Conservation (phyloP, 2,113 vertebrate genomes). For the Tinamus guttatus region DNA sequence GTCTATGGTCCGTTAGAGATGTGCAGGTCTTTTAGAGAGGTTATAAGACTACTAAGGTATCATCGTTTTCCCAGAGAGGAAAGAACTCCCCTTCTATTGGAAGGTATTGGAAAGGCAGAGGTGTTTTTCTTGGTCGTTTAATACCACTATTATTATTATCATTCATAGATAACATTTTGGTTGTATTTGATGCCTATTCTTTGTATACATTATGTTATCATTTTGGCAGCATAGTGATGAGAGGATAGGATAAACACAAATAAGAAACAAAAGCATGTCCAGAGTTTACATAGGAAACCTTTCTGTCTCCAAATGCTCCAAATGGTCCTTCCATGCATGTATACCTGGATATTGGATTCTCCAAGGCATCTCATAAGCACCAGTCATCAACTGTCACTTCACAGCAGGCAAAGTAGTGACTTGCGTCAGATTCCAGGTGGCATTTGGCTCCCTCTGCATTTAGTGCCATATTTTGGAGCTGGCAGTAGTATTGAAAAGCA, state of each 20-base stretch:
- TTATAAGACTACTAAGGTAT: neutral
- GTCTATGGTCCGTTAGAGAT: neutral
- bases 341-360: neutral
- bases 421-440: neutral
- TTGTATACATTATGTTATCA: neutral
- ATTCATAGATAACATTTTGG: neutral
- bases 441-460: neutral
- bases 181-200: neutral
- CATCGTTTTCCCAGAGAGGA: neutral
- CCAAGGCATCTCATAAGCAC: neutral
- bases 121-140: neutral
- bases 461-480: neutral
- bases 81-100: neutral
- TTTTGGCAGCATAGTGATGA: neutral
- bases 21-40: neutral
- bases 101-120: neutral
- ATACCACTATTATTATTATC: neutral
- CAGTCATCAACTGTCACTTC: neutral
- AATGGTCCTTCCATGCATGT: neutral
- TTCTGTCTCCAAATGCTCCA: neutral
- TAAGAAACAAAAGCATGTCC: neutral
- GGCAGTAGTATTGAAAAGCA: neutral
- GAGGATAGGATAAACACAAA: neutral
- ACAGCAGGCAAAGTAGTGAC: neutral
- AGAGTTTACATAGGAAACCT: neutral